These are phyloP conservation scores for Xenops minutus DNA, from an alignment of 2,797 vertebrate genomes.

Conservation along the genomic window DNA sequence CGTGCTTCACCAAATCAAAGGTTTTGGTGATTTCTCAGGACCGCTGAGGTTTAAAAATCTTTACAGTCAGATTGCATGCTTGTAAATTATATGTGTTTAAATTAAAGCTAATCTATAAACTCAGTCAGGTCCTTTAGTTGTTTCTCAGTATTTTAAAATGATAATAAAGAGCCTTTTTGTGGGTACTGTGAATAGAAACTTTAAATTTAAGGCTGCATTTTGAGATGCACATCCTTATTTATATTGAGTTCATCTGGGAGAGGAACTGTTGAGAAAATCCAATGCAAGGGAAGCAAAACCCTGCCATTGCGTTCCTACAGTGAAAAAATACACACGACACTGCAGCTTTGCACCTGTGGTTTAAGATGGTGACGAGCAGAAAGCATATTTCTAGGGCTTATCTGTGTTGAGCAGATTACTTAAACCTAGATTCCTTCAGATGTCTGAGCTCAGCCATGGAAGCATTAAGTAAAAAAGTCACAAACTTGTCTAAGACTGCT, in stretches of 20 bases:
- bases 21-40: background rate
- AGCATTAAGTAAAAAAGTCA: constrained; percentile 24
- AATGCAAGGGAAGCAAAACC: background rate
- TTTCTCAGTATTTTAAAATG: background rate
- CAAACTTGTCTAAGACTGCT: constrained; percentile 1
- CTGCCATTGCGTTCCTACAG: background rate
- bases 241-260: background rate
- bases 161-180: background rate
- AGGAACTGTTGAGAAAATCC: background rate
- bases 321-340: background rate
- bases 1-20: background rate
- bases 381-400: background rate
- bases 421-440: constrained; percentile 4
- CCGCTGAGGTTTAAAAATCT: background rate
- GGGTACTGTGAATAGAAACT: background rate
- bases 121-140: background rate
- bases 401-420: constrained; percentile 10
- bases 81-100: background rate
- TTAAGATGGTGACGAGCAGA: background rate
- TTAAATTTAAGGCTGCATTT: background rate
- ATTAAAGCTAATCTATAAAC: background rate
- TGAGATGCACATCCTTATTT: background rate
- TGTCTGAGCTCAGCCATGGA: background rate
- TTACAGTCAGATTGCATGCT: background rate
- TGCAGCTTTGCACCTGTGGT: background rate